Conservation (phyloP, 2,113 vertebrate genomes). For the Amphilophus citrinellus region DNA sequence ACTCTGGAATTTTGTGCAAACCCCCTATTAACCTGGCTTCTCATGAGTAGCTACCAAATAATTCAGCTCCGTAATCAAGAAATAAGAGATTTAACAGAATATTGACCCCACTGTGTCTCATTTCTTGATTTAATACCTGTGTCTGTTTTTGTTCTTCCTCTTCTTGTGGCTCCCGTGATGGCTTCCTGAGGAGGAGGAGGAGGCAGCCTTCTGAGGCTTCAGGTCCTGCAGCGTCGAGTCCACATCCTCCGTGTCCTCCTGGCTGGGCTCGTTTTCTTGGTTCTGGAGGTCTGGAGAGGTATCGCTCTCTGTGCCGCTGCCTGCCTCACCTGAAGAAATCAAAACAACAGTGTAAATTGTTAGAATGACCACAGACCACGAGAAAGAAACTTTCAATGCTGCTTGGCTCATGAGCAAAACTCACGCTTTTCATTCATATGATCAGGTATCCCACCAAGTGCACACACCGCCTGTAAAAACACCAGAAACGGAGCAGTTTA, state of each 20-base stretch:
- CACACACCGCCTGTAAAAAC: conserved; percentile 90
- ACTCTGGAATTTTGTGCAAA: neutral
- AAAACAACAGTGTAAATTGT: neutral
- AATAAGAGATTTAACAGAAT: accelerated
- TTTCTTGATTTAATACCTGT: conserved; percentile 85
- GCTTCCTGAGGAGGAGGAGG: conserved; percentile 93
- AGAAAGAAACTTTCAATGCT: neutral
- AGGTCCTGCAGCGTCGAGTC: conserved; percentile 93
- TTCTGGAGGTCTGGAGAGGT: conserved; percentile 98
- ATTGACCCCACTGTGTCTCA: neutral
- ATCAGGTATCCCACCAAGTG: conserved; percentile 94
- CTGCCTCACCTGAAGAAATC: conserved; percentile 87
- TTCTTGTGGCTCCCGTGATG: conserved; percentile 99
- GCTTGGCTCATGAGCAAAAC: conserved; percentile 58
- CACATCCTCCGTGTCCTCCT: conserved; percentile 94
- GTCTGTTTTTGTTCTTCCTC: conserved; percentile 98
- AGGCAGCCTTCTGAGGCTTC: conserved; percentile 96
- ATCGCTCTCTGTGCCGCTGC: conserved; percentile 97
- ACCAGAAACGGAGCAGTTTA: neutral
- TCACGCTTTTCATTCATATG: conserved; percentile 98
- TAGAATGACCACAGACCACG: neutral
- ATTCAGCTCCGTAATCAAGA: neutral
- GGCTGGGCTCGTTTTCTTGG: conserved; percentile 96
- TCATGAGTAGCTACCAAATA: neutral
- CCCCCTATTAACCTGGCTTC: neutral